phyloP scores from a whole-genome alignment of 2,888 invertebrate genomes.

The Eilema depressum region DNA sequence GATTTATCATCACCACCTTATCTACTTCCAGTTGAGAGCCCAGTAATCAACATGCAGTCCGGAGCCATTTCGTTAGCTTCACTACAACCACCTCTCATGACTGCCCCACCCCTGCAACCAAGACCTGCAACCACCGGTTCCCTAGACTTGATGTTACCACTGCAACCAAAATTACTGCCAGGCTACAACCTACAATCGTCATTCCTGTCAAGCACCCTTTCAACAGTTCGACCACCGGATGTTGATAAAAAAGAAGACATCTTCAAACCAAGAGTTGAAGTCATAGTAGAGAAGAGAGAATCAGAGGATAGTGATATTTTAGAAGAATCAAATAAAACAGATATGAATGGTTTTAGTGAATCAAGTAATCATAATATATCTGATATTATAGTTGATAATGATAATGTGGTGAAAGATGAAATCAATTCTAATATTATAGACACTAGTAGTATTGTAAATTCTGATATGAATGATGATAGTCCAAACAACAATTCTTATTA shows the following conservation, averaged over 20 bases:
- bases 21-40: slow-evolving; percentile 86
- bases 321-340: slow-evolving; percentile 65
- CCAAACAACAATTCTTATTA: slow-evolving; percentile 82
- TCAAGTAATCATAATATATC: slow-evolving; percentile 63
- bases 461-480: slow-evolving; percentile 76
- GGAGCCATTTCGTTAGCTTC: slow-evolving; percentile 84
- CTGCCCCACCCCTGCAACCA: slow-evolving; percentile 89
- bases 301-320: slow-evolving; percentile 59
- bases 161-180: slow-evolving; percentile 90
- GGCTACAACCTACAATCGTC: slow-evolving; percentile 84
- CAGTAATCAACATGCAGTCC: slow-evolving; percentile 80
- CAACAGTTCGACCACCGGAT: slow-evolving; percentile 82
- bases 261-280: slow-evolving; percentile 72
- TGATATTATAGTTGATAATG: slow-evolving; percentile 59
- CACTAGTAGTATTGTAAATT: slow-evolving; percentile 58
- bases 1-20: slow-evolving; percentile 43
- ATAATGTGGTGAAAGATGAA: slow-evolving; percentile 69
- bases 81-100: slow-evolving; percentile 83
- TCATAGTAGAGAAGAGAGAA: slow-evolving; percentile 75
- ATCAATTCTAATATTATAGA: slow-evolving; percentile 80
- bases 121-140: slow-evolving; percentile 90
- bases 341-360: slow-evolving; percentile 61
- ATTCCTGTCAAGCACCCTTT: slow-evolving; percentile 83
- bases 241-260: slow-evolving; percentile 61
- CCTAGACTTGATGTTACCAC: slow-evolving; percentile 89